These are phyloP conservation scores for Dolichallabes microphthalmus DNA, from an alignment of 2,113 vertebrate species.

Conservation along the genomic window DNA sequence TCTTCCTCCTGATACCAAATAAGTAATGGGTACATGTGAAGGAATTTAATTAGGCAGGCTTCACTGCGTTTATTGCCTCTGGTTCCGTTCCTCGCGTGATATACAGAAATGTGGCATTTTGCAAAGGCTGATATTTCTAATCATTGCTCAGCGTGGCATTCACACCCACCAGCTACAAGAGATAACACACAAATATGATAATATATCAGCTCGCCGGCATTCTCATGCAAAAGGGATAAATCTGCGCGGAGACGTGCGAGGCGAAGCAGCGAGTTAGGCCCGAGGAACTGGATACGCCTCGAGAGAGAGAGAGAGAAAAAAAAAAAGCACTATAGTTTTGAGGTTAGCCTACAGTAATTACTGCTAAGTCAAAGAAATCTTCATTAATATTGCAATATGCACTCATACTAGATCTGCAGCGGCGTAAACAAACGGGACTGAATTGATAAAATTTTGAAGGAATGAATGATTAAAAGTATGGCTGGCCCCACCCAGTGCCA, in stretches of 20 bases:
- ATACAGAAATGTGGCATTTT: conserved; percentile 64
- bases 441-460: background rate
- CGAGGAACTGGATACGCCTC: background rate
- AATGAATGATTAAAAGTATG: background rate
- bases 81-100: conserved; percentile 56
- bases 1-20: conserved; percentile 42
- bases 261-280: background rate
- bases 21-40: conserved; percentile 60
- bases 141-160: conserved; percentile 59
- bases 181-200: conserved; percentile 57
- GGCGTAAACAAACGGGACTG: background rate
- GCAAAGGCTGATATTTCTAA: conserved; percentile 58
- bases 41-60: conserved; percentile 62
- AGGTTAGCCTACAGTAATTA: background rate
- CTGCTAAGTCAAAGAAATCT: conserved; percentile 2
- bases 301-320: too few species aligned
- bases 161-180: conserved; percentile 58
- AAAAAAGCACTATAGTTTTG: background rate
- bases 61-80: conserved; percentile 57
- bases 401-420: background rate
- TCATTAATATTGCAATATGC: background rate
- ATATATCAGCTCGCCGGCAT: conserved; percentile 49
- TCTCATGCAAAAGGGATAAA: conserved; percentile 33
- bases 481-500: background rate
- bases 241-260: background rate